phyloP scores from a whole-genome alignment of 2,888 invertebrate species.

The Chrysodeixis includens region DNA sequence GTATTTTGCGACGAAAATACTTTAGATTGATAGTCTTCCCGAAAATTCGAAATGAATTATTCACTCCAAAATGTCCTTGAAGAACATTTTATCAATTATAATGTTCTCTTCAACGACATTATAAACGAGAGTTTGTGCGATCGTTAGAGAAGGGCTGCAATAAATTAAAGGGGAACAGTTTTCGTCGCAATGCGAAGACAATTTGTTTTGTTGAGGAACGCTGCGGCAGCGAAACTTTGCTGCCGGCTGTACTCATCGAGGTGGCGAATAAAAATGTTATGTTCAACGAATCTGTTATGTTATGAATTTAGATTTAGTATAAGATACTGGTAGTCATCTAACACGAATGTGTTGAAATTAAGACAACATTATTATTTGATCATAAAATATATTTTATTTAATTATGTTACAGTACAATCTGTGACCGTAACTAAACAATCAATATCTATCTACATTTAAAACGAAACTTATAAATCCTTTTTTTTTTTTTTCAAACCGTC shows the following conservation, averaged over 20 bases:
- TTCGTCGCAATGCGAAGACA: conserved; percentile 20
- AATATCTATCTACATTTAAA: too few species aligned
- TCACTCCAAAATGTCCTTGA: not conserved
- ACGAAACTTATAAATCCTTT: too few species aligned
- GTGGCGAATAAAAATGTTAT: conserved; percentile 9
- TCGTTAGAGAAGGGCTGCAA: conserved; percentile 43
- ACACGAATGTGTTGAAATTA: too few species aligned
- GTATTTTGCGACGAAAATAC: not conserved
- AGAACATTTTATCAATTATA: conserved; percentile 29
- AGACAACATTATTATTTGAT: too few species aligned
- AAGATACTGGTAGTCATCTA: too few species aligned
- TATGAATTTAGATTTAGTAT: too few species aligned
- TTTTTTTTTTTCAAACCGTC: too few species aligned
- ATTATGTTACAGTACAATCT: too few species aligned
- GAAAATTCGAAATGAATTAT: not conserved
- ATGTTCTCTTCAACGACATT: conserved; percentile 16
- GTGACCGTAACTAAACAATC: too few species aligned
- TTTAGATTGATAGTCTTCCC: not conserved
- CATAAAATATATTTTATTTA: too few species aligned
- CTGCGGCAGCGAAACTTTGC: conserved; percentile 26
- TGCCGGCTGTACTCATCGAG: conserved; percentile 12
- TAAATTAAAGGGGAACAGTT: conserved; percentile 42
- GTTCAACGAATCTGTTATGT: not conserved
- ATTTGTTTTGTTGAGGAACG: conserved; percentile 20
- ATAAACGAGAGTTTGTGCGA: conserved; percentile 25